Percentiles rank a stretch among this genome's conserved stretches.
These are phyloP conservation scores for Phorcus lineatus DNA, from an alignment of 2,888 invertebrate species.

Conservation along the genomic window DNA sequence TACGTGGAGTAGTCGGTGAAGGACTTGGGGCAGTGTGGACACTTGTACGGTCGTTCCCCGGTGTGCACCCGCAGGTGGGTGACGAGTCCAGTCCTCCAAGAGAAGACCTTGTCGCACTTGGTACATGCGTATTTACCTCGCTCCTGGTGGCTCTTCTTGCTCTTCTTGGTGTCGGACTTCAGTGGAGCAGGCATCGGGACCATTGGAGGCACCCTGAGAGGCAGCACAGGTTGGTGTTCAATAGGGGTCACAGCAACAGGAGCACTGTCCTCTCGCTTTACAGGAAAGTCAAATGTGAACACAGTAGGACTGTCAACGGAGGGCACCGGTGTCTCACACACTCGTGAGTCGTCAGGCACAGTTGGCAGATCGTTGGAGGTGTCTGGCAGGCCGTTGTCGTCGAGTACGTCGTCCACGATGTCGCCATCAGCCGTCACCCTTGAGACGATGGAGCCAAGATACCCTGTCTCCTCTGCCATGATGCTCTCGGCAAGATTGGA, in stretches of 20 bases:
- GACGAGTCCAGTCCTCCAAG: neutral
- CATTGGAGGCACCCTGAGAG: neutral
- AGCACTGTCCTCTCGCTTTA: neutral
- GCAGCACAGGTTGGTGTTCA: neutral
- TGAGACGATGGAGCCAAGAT: neutral
- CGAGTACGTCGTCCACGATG: conserved; percentile 13
- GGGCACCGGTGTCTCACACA: neutral
- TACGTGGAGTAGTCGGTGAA: conserved; percentile 19
- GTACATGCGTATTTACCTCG: neutral
- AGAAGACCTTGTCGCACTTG: neutral
- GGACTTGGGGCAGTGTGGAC: neutral
- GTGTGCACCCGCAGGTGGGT: neutral
- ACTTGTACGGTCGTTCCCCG: conserved; percentile 10
- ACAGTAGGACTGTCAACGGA: neutral
- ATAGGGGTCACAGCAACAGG: neutral
- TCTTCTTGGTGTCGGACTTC: neutral
- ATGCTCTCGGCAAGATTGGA: neutral
- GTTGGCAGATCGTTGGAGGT: neutral
- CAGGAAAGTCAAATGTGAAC: neutral
- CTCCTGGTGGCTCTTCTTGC: neutral
- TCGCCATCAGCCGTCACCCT: conserved; percentile 4
- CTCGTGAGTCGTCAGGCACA: neutral
- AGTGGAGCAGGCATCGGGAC: neutral
- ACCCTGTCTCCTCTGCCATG: neutral
- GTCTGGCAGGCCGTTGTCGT: neutral